Evolutionary conservation across 2,113 vertebrate genomes (phyloP), one percentile per base, ranked within the genome.

Genomic region (Sarotherodon lohbergeri): DNA sequence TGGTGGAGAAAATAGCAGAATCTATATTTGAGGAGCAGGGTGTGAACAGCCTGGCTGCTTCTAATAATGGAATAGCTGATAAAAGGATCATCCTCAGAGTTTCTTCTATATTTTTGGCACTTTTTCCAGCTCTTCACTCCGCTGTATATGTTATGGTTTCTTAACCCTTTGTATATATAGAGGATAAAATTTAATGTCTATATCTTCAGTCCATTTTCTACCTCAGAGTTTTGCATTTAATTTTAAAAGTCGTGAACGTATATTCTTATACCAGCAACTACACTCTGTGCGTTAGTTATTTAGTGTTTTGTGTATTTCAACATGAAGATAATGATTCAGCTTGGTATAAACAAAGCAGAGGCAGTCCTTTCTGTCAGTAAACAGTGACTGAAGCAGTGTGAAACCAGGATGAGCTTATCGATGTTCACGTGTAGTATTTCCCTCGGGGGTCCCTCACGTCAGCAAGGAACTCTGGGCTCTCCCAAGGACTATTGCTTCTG

Each of bases 21-120:
- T 81, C 79, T 91, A 7, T 48, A 17, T 73, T 73, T 73, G 73
- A 78, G 71, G 82, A 34, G 82, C 56, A 29, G n/a, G 52, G 56
- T 54, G 87, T 79, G 63, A 24, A 83, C 90, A 86, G 81, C 83
- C 78, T 56, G 61, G 59, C 81, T 61, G 88, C 71, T 54, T 93
- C 92, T 93, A 86, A 90, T 92, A 93, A 90, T 86, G 85, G 85
- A 89, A 85, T 57, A 88, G 59, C 83, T 93, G 81, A 88, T 63
- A 68, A 86, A 90, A 89, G 86, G 82, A 88, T 89, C 79, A 68
- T 85, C 83, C 84, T 85, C 32, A 46, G 46, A 90, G 84, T 85
- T 86, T 83, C 50, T 81, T 82, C 27, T 3, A 3, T 85, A 78
- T 88, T 78, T 91, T 87, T 91, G 89, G 80, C 76, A 86, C 85